Conservation (phyloP, 2,113 vertebrate species). For the Indicator maculatus region DNA sequence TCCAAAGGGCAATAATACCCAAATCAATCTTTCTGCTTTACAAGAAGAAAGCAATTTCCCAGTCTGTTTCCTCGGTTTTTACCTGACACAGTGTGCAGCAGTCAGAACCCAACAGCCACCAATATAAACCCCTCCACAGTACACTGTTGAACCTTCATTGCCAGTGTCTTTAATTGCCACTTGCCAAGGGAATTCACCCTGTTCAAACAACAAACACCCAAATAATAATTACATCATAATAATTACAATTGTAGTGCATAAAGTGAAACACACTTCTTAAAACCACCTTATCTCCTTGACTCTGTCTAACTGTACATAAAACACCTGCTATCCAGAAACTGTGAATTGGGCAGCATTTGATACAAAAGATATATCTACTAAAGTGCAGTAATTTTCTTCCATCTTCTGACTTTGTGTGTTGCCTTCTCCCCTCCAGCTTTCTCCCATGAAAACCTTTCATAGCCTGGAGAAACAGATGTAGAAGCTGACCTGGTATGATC, state of each 20-base stretch:
- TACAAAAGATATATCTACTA: neutral
- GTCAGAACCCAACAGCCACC: conserved; percentile 95
- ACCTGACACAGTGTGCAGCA: conserved; percentile 95
- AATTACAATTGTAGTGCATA: neutral
- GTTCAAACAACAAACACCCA: conserved; percentile 19
- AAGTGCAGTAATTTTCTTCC: neutral
- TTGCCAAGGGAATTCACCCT: conserved; percentile 97
- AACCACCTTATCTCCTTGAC: neutral
- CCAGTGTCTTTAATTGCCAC: conserved; percentile 80
- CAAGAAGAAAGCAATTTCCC: neutral
- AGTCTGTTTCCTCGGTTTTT: neutral
- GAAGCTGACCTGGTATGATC: neutral
- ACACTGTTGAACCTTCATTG: conserved; percentile 41
- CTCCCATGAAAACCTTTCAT: neutral
- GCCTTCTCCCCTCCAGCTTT: neutral
- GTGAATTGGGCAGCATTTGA: neutral
- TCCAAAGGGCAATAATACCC: neutral
- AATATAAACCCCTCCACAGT: conserved; percentile 91
- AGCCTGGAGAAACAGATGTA: neutral
- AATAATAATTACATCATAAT: neutral
- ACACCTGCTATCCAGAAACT: neutral
- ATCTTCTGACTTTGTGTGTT: neutral
- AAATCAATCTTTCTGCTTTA: neutral
- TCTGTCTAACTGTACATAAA: neutral
- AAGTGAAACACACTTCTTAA: neutral